Percentiles rank a stretch among this genome's conserved stretches.
Evolutionary conservation across 2,113 vertebrate species (phyloP).

Genomic region (Nycticryphes semicollaris): DNA sequence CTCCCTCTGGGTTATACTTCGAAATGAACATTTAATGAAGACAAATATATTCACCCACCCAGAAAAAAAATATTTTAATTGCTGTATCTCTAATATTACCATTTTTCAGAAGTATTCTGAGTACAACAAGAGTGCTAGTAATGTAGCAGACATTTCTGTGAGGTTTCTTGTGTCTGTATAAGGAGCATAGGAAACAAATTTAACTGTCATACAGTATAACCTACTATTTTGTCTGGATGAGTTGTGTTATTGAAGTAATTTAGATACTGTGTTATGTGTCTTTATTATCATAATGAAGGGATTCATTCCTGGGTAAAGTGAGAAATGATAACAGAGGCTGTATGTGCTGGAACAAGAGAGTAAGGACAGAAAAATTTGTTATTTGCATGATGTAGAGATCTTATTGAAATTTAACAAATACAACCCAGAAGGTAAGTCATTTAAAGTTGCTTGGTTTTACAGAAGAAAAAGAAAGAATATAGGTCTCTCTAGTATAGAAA

Average conservation of each 20-base stretch:
- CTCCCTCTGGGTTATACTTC: not conserved
- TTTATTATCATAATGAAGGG: not conserved
- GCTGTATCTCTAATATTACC: not conserved
- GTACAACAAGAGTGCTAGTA: not conserved
- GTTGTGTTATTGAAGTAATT: not conserved
- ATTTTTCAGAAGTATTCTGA: not conserved
- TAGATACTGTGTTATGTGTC: not conserved
- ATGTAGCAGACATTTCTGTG: not conserved
- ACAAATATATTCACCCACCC: slow-evolving; percentile 20
- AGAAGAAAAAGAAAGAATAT: not conserved
- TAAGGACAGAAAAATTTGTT: not conserved
- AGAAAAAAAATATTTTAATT: slow-evolving; percentile 38
- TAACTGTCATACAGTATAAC: not conserved
- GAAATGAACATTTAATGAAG: slow-evolving; percentile 53
- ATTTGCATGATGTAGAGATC: not conserved
- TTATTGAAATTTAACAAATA: not conserved
- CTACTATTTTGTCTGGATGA: not conserved
- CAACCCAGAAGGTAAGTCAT: not conserved
- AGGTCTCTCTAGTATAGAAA: not conserved
- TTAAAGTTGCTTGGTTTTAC: not conserved
- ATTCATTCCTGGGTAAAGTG: not conserved
- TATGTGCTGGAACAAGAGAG: not conserved
- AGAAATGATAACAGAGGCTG: not conserved
- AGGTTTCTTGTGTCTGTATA: not conserved
- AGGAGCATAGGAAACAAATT: not conserved